Evolutionary conservation across 2,888 invertebrate genomes (phyloP).

Genomic region (Phrixothrix hirtus): DNA sequence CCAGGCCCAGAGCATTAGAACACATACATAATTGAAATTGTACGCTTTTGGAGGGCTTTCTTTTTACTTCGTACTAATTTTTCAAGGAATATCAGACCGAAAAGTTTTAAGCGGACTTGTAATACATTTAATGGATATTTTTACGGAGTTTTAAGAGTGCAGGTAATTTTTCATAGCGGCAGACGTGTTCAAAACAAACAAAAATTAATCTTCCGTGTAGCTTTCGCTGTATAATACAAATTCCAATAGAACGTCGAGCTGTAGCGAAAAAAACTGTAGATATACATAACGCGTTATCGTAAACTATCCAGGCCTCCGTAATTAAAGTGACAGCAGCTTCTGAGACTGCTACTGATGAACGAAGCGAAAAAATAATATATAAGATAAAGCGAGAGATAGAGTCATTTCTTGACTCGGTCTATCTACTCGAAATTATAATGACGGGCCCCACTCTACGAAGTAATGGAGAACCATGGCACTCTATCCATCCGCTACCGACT

Average conservation of each 20-base stretch:
- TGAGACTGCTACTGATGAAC: slow-evolving; percentile 34
- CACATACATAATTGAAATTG: slow-evolving; percentile 19
- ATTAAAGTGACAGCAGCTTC: slow-evolving; percentile 37
- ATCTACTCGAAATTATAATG: slow-evolving; percentile 43
- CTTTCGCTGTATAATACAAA: slow-evolving; percentile 5
- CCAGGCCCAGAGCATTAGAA: slow-evolving; percentile 8
- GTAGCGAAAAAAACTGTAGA: slow-evolving; percentile 5
- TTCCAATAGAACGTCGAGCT: slow-evolving; percentile 5
- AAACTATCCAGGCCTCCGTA: slow-evolving; percentile 34
- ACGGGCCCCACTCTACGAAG: slow-evolving; percentile 40
- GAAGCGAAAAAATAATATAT: slow-evolving; percentile 26
- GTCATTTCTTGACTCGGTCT: slow-evolving; percentile 39
- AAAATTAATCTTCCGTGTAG: slow-evolving; percentile 19
- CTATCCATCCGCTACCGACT: slow-evolving; percentile 31
- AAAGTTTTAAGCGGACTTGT: slow-evolving; percentile 10
- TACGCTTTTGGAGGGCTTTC: slow-evolving; percentile 6
- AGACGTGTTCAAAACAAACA: slow-evolving; percentile 19
- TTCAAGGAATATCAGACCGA: slow-evolving; percentile 2
- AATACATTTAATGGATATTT: slow-evolving; percentile 21
- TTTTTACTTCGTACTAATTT: slow-evolving; percentile 1
- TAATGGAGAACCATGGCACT: slow-evolving; percentile 42
- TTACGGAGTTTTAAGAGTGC: slow-evolving; percentile 13
- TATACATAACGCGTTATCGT: slow-evolving; percentile 24
- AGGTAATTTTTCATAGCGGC: slow-evolving; percentile 22
- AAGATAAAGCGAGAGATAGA: slow-evolving; percentile 40